Evolutionary conservation across 2,888 invertebrate genomes (phyloP), one percentile per base, ranked within the genome.

Genomic region (Tipula unca): DNA sequence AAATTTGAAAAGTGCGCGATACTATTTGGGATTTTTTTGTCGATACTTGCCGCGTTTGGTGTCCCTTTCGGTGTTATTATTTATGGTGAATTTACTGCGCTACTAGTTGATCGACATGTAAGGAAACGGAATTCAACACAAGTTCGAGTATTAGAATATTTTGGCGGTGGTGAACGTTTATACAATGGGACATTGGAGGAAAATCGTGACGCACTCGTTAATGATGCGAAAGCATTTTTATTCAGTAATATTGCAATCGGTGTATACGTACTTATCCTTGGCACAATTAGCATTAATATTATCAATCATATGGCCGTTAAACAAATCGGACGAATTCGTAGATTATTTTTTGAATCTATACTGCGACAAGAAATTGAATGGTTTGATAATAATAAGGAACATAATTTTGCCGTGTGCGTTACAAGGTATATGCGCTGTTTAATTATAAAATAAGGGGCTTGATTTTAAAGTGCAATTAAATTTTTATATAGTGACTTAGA

Each of bases 371-470:
- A 95, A 87, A 94, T 95, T 89, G 90, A 93, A 29, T 95, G 95
- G 95, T 95, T 95, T 88, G 95, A 95, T 88, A 92, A 94, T 29
- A 93, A 93, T 86, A 93, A 94, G 1, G 92, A 93, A 8, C 93
- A 94, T 89, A 95, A 95, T 88, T 95, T 95, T 87, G 94, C 95
- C 85, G 94, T 94, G 85, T 93, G 94, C 90, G 94, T 95, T 87
- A 94, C 95, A 4, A 95, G 95, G 95, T 95, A 91, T 94, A 94
- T 93, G 86, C 5, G 5, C 6, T 82, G 25, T 8, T 29, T 8
- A n/a, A 6, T 20, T 25, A 29, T 85, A 13, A 82, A 39, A 36
- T 39, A 85, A n/a, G n/a, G n/a, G n/a, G n/a, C n/a, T 10, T 82
- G 36, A 25, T 84, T 32, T 29, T 32, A n/a, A n/a, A n/a, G n/a